Percentiles rank a stretch among this genome's conserved stretches.
phyloP scores from a whole-genome alignment of 2,888 invertebrate species.

The Hedya salicella region DNA sequence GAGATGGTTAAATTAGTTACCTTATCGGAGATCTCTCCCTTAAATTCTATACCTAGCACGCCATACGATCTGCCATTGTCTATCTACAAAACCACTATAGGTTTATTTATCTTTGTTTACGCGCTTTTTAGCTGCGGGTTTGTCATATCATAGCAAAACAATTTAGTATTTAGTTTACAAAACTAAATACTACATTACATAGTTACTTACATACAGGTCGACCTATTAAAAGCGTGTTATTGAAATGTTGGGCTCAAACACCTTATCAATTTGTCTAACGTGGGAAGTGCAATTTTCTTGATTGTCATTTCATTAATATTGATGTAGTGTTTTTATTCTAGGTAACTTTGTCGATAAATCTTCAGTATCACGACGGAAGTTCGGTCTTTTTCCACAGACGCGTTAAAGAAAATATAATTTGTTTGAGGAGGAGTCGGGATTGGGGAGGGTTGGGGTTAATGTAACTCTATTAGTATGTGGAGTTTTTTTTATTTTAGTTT shows the following conservation, averaged over 20 bases:
- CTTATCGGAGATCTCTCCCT: background rate
- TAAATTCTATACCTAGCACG: background rate
- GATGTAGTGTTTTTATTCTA: constrained; percentile 22
- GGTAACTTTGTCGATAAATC: constrained; percentile 23
- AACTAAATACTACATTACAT: too few species aligned
- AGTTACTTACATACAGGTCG: too few species aligned
- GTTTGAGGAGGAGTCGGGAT: background rate
- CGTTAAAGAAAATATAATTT: background rate
- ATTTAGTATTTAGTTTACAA: too few species aligned
- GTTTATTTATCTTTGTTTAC: constrained; percentile 11
- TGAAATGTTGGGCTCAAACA: background rate
- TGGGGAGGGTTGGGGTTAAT: too few species aligned
- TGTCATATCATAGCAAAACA: background rate
- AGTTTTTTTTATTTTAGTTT: background rate
- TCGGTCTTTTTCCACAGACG: background rate
- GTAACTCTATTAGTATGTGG: too few species aligned
- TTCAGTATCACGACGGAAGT: constrained; percentile 14
- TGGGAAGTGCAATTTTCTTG: constrained; percentile 20
- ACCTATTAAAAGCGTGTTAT: background rate
- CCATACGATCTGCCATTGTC: constrained; percentile 32
- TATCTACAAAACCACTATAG: constrained; percentile 37
- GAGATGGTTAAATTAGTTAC: too few species aligned
- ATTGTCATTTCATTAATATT: constrained; percentile 21
- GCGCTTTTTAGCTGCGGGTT: background rate
- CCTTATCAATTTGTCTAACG: constrained; percentile 13